These are phyloP conservation scores for Halcyon leucocephala DNA, from an alignment of 2,797 vertebrate genomes.

Conservation along the genomic window DNA sequence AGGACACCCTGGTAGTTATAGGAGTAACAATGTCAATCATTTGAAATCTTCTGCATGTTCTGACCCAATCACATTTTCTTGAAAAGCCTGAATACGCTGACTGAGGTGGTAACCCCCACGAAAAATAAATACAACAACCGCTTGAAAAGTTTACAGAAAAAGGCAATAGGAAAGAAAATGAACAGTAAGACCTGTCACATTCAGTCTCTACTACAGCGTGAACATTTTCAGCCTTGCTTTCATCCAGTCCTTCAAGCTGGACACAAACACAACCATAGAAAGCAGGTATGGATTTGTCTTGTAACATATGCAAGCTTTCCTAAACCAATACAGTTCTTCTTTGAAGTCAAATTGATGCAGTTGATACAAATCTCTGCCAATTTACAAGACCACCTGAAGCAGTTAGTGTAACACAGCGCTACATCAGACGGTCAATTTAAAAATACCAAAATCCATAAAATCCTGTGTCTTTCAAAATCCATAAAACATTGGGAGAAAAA, in stretches of 20 bases:
- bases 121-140: not conserved
- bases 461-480: not conserved
- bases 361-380: not conserved
- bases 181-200: not conserved
- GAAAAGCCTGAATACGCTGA: not conserved
- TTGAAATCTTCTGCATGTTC: not conserved
- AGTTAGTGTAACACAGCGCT: not conserved
- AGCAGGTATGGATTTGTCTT: not conserved
- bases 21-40: not conserved
- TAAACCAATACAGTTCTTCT: too few species aligned
- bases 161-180: not conserved
- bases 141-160: not conserved
- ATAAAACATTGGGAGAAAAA: accelerated
- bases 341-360: not conserved
- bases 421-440: not conserved
- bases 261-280: not conserved
- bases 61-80: not conserved
- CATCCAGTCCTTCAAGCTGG: not conserved
- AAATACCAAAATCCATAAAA: not conserved
- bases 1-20: not conserved
- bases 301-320: not conserved
- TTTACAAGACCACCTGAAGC: not conserved
- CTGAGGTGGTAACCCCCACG: not conserved
- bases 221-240: not conserved
- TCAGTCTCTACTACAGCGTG: not conserved